phyloP scores from a whole-genome alignment of 2,888 invertebrate species.

The Rhabditophanes sp. region DNA sequence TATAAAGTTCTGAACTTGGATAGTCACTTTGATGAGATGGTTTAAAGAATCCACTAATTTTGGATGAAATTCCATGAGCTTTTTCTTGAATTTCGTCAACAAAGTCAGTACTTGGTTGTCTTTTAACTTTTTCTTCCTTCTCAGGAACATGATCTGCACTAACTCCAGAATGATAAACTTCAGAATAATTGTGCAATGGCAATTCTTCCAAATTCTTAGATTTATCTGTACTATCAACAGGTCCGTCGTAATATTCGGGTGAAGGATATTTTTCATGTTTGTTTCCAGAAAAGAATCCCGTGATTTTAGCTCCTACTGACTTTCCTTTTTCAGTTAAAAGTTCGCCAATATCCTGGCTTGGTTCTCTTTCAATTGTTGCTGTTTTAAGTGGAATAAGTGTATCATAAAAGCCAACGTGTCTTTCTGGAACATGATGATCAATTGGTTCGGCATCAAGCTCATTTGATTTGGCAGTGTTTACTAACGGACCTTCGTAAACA shows the following conservation, averaged over 20 bases:
- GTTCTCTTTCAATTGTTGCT: constrained; percentile 16
- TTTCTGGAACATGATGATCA: constrained; percentile 9
- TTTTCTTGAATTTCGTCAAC: constrained; percentile 5
- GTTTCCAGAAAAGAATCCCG: constrained; percentile 7
- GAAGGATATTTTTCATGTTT: constrained; percentile 15
- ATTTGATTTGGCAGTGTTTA: constrained; percentile 6
- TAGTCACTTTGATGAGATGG: constrained; percentile 12
- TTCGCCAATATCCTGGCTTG: constrained; percentile 10
- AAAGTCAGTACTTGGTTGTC: constrained; percentile 5
- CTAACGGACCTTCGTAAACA: constrained; percentile 10
- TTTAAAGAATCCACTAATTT: constrained; percentile 8
- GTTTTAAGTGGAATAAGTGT: constrained; percentile 4
- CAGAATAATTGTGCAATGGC: constrained; percentile 13
- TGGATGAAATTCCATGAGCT: constrained; percentile 5
- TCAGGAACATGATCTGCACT: no score
- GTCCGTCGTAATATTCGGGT: constrained; percentile 11
- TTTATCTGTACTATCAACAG: constrained; percentile 12
- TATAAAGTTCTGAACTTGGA: constrained; percentile 6
- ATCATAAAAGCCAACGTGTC: constrained; percentile 10
- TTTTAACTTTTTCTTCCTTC: no score
- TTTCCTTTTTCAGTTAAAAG: constrained; percentile 4
- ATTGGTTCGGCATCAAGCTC: constrained; percentile 14
- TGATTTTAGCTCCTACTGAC: constrained; percentile 1
- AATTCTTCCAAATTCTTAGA: constrained; percentile 12
- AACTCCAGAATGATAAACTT: constrained; percentile 11